Base-by-base conservation (phyloP, 1,140 invertebrate species). In the Temnothorax curvispinosus region DNA sequence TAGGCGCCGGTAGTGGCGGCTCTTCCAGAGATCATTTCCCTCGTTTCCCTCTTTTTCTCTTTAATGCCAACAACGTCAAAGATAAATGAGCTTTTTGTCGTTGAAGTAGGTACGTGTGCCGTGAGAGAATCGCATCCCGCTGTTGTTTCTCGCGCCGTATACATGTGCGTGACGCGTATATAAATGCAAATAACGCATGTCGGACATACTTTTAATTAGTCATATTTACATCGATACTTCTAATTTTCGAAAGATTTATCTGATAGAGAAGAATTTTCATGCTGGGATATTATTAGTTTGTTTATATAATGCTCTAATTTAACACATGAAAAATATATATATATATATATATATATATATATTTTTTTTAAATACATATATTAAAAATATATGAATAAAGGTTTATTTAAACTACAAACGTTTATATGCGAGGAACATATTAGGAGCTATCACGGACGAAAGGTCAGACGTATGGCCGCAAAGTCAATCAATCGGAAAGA, bases 1-100 rank as follows among this genome's bases (percentile, higher is more conserved):
- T 27, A 27, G 27, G 35, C 56, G 41, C 56, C 13, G 32, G 7
- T 35, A 9, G 3, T 47, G 47, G 38, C 60, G 52, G 21, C 56
- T 84, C 56, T 90, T 65, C 2, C 6, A 60, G 82, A 77, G 69
- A 90, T 88, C 80, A 74, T 84, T 90, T 84, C 21, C 71, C 75
- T 71, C 27, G 38, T 58, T 60, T 71, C 15, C 13, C 47, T n/a
- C n/a, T 64, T 86, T 62, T 81, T 50, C 64, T 74, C 21, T 69
- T 50, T 52, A 77, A 64, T 64, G 18, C 27, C 72, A 38, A 78
- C 72, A 50, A n/a, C 11, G 52, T 11, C 47, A 76, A 85, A 52
- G 62, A 58, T 60, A 88, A 90, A 88, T 90, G 76, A 85, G 32
- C 41, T 69, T 77, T 82, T 81, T 86, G 80, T 62, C 52, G 58